These are phyloP conservation scores for Ceratitis capitata DNA, from an alignment of 1,140 invertebrate genomes.

Conservation along the genomic window DNA sequence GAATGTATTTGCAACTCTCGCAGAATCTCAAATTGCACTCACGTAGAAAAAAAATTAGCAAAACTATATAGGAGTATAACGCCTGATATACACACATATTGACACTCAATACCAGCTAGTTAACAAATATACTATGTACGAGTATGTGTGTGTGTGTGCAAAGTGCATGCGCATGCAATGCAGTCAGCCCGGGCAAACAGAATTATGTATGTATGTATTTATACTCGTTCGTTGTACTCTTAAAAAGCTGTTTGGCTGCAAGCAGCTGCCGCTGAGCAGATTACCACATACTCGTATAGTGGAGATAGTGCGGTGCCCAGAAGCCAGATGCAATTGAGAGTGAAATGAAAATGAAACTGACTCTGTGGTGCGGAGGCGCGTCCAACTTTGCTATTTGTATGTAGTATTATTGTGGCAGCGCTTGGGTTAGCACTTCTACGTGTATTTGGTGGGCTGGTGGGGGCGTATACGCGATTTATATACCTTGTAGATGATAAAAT, in stretches of 20 bases:
- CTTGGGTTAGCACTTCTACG: neutral
- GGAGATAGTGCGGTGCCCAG: neutral
- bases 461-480: constrained; percentile 22
- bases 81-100: neutral
- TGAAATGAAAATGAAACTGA: constrained; percentile 37
- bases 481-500: too few species aligned
- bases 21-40: neutral
- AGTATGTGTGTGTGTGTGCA: neutral
- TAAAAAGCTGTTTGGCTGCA: neutral
- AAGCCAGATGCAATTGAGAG: constrained; percentile 30
- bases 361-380: constrained; percentile 11
- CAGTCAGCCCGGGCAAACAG: neutral
- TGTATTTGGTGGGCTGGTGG: neutral
- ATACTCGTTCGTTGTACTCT: neutral
- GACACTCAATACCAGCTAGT: too few species aligned
- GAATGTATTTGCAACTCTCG: neutral
- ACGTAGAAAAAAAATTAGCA: neutral
- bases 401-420: too few species aligned
- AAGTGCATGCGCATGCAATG: constrained; percentile 25
- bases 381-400: neutral
- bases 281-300: neutral
- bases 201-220: too few species aligned
- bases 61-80: neutral
- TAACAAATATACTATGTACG: too few species aligned
- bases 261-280: neutral